Percentiles rank a stretch among this genome's conserved stretches.
Evolutionary conservation across 2,888 invertebrate species (phyloP).

Genomic region (Hirudinaria manillensis): DNA sequence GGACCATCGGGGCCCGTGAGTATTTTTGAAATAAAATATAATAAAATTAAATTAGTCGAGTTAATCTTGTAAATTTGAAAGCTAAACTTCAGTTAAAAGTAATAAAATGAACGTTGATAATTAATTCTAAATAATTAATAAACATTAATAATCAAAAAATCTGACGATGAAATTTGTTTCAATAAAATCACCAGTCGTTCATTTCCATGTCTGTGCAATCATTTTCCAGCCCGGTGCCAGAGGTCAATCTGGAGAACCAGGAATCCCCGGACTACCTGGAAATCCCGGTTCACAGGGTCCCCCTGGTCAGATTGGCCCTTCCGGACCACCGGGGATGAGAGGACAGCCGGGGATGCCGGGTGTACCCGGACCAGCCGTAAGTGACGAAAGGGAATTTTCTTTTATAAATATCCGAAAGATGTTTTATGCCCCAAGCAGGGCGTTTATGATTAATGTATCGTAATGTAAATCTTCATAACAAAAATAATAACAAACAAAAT

Average conservation of each 20-base stretch:
- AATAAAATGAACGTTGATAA: too few relatives aligned
- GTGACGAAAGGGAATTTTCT: slow-evolving; percentile 33
- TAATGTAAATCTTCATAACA: too few relatives aligned
- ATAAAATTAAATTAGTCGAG: neutral
- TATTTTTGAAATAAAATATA: neutral
- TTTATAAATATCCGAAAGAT: too few relatives aligned
- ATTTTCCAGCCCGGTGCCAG: slow-evolving; percentile 50
- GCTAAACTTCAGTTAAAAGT: too few relatives aligned
- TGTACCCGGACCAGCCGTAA: slow-evolving; percentile 52
- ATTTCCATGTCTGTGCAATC: neutral
- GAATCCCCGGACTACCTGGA: slow-evolving; percentile 57
- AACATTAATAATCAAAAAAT: too few relatives aligned
- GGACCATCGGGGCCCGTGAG: slow-evolving; percentile 33
- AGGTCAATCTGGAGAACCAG: slow-evolving; percentile 46
- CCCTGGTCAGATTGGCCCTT: slow-evolving; percentile 56
- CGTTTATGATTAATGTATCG: too few relatives aligned
- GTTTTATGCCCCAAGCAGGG: too few relatives aligned
- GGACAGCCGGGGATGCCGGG: slow-evolving; percentile 45
- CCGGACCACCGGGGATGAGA: slow-evolving; percentile 42
- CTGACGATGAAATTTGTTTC: too few relatives aligned
- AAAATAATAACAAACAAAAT: too few relatives aligned
- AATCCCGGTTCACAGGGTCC: slow-evolving; percentile 62
- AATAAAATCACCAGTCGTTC: neutral
- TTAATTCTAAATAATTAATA: too few relatives aligned
- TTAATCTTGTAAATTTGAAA: too few relatives aligned